phyloP scores from a whole-genome alignment of 2,888 invertebrate species.

The Microplitis deprimator region DNA sequence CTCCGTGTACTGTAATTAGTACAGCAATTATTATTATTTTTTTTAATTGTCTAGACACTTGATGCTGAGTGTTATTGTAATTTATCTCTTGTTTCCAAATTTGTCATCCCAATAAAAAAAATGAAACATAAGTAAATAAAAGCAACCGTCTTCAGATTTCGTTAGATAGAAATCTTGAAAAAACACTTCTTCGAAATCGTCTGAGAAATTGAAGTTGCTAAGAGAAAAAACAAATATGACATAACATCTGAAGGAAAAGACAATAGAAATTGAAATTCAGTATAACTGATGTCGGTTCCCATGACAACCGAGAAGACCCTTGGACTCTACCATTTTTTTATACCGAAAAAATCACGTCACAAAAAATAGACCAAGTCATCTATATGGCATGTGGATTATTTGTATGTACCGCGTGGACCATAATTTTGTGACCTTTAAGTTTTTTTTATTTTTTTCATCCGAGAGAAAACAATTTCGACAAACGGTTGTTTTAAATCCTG shows the following conservation, averaged over 20 bases:
- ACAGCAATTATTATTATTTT: too few relatives aligned
- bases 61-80: too few relatives aligned
- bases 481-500: constrained; percentile 15
- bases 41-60: too few relatives aligned
- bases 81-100: too few relatives aligned
- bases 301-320: constrained; percentile 64
- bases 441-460: constrained; percentile 5
- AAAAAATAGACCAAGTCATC: not conserved
- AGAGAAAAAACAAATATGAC: constrained; percentile 13
- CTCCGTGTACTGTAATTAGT: too few relatives aligned
- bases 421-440: not conserved
- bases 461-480: constrained; percentile 48
- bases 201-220: not conserved
- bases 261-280: constrained; percentile 38
- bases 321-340: constrained; percentile 13
- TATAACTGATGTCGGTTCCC: constrained; percentile 66
- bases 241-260: not conserved
- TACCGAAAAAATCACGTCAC: constrained; percentile 3
- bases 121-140: too few relatives aligned
- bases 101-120: too few relatives aligned
- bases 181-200: not conserved
- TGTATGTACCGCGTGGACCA: not conserved
- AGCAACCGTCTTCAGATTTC: too few relatives aligned
- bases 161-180: not conserved
- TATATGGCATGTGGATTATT: constrained; percentile 2